These are phyloP conservation scores for Microcebus ravelobensis DNA, from an alignment of 2,113 vertebrate species.

Conservation along the genomic window DNA sequence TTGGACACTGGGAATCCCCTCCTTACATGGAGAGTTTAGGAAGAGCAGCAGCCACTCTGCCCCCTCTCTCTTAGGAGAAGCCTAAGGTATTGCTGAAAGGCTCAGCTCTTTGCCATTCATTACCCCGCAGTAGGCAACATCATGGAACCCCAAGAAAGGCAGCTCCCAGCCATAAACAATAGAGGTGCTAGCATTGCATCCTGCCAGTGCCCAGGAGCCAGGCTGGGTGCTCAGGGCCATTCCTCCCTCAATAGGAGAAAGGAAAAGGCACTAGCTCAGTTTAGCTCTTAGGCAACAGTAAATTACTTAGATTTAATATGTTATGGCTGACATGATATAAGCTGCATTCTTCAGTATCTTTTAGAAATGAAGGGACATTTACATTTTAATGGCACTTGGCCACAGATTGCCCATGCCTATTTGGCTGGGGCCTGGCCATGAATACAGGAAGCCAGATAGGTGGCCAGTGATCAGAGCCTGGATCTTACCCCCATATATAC, in stretches of 20 bases:
- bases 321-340: constrained; percentile 44
- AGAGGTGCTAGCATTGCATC: neutral
- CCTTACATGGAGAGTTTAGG: neutral
- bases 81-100: constrained; percentile 23
- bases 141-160: neutral
- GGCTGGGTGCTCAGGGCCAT: neutral
- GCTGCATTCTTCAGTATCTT: constrained; percentile 38
- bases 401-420: neutral
- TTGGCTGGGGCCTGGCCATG: constrained; percentile 14
- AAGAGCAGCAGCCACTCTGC: neutral
- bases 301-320: constrained; percentile 62
- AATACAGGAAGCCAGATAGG: constrained; percentile 37
- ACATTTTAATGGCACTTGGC: constrained; percentile 37
- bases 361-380: constrained; percentile 68
- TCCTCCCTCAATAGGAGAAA: neutral
- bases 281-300: neutral
- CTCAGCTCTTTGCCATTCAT: neutral
- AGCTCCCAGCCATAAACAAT: neutral
- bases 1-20: neutral
- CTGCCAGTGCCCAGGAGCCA: accelerated
- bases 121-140: neutral
- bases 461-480: constrained; percentile 54
- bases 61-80: constrained; percentile 56
- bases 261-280: neutral
- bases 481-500: constrained; percentile 45